Base-by-base conservation (phyloP, 2,113 vertebrate genomes). In the Lagopus leucura region DNA sequence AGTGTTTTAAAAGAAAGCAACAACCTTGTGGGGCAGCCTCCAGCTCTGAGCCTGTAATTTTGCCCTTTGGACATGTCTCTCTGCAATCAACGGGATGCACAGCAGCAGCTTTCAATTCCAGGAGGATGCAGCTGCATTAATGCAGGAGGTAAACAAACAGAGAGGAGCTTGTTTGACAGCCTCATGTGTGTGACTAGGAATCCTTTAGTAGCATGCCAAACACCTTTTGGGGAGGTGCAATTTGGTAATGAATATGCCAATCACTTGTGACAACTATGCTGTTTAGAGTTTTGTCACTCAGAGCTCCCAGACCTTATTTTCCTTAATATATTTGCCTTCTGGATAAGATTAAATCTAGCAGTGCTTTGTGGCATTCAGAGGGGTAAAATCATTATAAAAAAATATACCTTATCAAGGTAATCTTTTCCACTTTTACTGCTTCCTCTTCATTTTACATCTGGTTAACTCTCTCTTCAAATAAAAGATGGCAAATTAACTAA, bases 391-490 rank as follows among this genome's bases (percentile, higher is more conserved):
- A 38, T 61, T 50, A 8, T 28, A 47, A 86, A 94, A 91, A 86
- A 64, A 34, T 14, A 10, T 2, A 57, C 10, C 15, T 13, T 32
- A 61, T 67, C 55, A 77, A 87, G 34, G 61, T 30, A 72, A 77
- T 79, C 4, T 34, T 75, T 42, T 66, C 43, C 14, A 32, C 89
- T 74, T 90, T 90, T 86, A 30, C 71, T 30, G 1, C 11, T 91
- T 88, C 50, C 58, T 88, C 92, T 90, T 90, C 45, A 30, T 90
- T 93, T 84, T 80, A 80, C 30, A 75, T 84, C 42, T 69, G 40
- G 32, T 34, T 83, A 79, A 40, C 27, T 90, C 48, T 9, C 27
- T 74, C 36, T 88, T 76, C 50, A 78, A 90, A 83, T 43, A 81
- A 6, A 34, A 63, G 57, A 54, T 9, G 45, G 22, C 19, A 89